Evolutionary conservation across 2,888 invertebrate species (phyloP).

Genomic region (Girardia tigrina): DNA sequence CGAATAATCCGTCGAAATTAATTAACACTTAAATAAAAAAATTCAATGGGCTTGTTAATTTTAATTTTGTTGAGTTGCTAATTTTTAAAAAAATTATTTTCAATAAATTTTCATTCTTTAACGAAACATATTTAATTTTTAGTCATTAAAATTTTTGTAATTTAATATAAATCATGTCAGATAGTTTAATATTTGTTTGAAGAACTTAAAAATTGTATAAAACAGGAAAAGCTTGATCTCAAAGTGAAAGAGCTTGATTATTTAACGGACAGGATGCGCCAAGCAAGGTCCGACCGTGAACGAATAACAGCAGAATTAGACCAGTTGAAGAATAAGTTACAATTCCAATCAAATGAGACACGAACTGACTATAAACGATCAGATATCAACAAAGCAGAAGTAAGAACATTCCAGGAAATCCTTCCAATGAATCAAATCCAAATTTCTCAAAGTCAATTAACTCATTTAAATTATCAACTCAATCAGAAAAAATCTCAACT

Average conservation of each 20-base stretch:
- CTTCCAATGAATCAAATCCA: conserved; percentile 45
- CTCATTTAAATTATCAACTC: conserved; percentile 41
- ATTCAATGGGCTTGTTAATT: too few species aligned
- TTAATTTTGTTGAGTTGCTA: too few species aligned
- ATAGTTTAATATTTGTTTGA: background rate
- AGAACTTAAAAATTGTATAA: background rate
- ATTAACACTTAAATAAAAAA: too few species aligned
- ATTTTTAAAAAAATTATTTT: too few species aligned
- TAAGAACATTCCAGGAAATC: conserved; percentile 45
- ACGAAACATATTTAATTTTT: too few species aligned
- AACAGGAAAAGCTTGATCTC: conserved; percentile 31
- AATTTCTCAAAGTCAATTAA: conserved; percentile 43
- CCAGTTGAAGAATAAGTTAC: conserved; percentile 33
- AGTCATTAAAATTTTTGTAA: too few species aligned
- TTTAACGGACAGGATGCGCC: conserved; percentile 25
- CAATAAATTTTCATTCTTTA: too few species aligned
- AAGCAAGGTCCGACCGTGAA: conserved; percentile 25
- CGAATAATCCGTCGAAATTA: too few species aligned
- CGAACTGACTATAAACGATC: conserved; percentile 37
- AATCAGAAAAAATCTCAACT: conserved; percentile 40
- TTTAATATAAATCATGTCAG: background rate
- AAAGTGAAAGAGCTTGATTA: conserved; percentile 33
- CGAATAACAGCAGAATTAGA: conserved; percentile 25
- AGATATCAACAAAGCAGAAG: conserved; percentile 42
- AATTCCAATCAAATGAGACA: conserved; percentile 34